Percentiles rank a stretch among this genome's conserved stretches.
These are phyloP conservation scores for Brachionichthys hirsutus DNA, from an alignment of 2,113 vertebrate genomes.

Conservation along the genomic window DNA sequence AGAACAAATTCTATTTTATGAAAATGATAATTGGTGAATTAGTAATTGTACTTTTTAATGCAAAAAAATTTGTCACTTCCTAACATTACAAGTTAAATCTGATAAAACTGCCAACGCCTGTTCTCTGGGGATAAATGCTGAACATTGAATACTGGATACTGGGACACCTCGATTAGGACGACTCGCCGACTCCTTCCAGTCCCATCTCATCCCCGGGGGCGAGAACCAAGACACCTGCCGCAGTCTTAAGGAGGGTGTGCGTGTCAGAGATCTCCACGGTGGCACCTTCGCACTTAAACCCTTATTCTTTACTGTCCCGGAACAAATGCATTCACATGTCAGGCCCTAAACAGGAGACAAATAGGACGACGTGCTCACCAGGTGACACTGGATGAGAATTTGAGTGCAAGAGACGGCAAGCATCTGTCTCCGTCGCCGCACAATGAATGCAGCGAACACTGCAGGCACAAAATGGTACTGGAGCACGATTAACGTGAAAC, in stretches of 20 bases:
- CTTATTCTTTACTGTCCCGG: conserved; percentile 35
- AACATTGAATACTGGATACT: conserved; percentile 18
- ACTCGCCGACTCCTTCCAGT: conserved; percentile 39
- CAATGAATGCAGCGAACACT: conserved; percentile 47
- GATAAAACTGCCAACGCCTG: too few relatives aligned
- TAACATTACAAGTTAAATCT: too few relatives aligned
- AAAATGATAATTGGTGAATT: too few relatives aligned
- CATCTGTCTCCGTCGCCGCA: conserved; percentile 30
- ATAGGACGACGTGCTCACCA: conserved; percentile 36
- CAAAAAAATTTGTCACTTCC: too few relatives aligned
- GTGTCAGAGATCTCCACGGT: too few relatives aligned
- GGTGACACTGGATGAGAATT: conserved; percentile 43
- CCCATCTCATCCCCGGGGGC: conserved; percentile 5
- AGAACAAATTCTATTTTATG: too few relatives aligned
- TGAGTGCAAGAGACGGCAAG: conserved; percentile 21
- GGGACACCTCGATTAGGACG: conserved; percentile 35
- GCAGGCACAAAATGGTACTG: conserved; percentile 70
- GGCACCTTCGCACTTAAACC: conserved; percentile 32
- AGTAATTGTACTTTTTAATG: too few relatives aligned
- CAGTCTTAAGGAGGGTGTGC: too few relatives aligned
- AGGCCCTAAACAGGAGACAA: conserved; percentile 33
- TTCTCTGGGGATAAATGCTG: too few relatives aligned
- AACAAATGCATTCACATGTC: conserved; percentile 38
- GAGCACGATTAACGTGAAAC: conserved; percentile 65
- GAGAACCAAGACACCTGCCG: conserved; percentile 46